Conservation (phyloP, 1,140 invertebrate genomes). For the Chironomus tepperi region DNA sequence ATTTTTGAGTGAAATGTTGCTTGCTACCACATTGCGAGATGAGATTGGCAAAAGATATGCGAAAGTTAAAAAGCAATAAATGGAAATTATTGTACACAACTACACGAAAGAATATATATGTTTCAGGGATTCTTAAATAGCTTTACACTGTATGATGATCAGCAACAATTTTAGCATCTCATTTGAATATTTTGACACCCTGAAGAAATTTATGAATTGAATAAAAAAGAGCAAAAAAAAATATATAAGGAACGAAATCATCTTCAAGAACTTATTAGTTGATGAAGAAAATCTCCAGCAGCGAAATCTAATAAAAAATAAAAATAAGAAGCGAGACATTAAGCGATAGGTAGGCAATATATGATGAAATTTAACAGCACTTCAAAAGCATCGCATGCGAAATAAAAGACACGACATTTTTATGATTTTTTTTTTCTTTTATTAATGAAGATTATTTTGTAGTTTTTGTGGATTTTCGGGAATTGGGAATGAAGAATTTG, state of each 20-base stretch:
- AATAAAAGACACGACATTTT: neutral
- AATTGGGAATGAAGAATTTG: no score
- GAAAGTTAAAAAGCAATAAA: no score
- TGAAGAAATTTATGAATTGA: neutral
- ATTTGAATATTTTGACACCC: conserved; percentile 3
- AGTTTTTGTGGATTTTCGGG: no score
- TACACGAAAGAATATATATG: neutral
- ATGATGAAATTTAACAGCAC: conserved; percentile 12
- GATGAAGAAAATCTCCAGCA: conserved; percentile 21
- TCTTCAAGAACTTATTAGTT: neutral
- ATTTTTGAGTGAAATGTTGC: conserved; percentile 8
- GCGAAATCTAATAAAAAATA: conserved; percentile 17
- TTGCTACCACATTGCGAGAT: neutral
- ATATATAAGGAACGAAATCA: no score
- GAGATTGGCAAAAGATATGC: neutral
- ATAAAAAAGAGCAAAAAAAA: neutral
- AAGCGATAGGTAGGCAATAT: conserved; percentile 15
- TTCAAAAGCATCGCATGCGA: conserved; percentile 17
- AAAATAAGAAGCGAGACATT: neutral
- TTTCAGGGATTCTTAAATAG: neutral
- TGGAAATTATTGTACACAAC: no score
- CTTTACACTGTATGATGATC: neutral
- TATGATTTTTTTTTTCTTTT: no score
- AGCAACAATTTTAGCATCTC: neutral
- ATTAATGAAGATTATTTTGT: no score